These are phyloP conservation scores for Temnothorax curvispinosus DNA, from an alignment of 1,140 invertebrate genomes.

Conservation along the genomic window DNA sequence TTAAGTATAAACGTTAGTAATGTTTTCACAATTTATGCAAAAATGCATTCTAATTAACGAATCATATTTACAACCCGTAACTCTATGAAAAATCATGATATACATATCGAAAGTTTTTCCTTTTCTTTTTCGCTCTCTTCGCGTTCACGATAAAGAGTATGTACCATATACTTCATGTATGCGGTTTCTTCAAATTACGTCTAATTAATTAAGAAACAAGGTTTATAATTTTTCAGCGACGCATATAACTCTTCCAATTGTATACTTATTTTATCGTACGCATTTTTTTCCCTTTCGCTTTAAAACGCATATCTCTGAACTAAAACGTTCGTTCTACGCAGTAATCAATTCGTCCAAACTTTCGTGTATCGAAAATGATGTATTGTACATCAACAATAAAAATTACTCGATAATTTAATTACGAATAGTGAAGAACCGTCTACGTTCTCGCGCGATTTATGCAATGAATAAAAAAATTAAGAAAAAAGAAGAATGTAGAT, in stretches of 20 bases:
- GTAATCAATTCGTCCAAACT: constrained; percentile 41
- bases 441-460: neutral
- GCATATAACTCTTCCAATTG: neutral
- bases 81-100: constrained; percentile 41
- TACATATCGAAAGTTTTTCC: neutral
- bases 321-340: neutral
- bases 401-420: neutral
- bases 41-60: constrained; percentile 52
- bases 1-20: constrained; percentile 44
- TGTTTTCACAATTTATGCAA: constrained; percentile 57
- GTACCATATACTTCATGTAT: constrained; percentile 12
- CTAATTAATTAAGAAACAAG: constrained; percentile 22
- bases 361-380: neutral
- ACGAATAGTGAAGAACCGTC: neutral
- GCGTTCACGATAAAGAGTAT: constrained; percentile 4
- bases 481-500: neutral
- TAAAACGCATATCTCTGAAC: neutral
- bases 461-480: neutral
- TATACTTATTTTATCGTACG: neutral
- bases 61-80: constrained; percentile 66
- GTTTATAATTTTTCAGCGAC: constrained; percentile 14
- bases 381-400: neutral
- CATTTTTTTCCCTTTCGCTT: constrained; percentile 5
- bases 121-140: neutral
- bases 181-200: neutral